Evolutionary conservation across 2,113 vertebrate genomes (phyloP).

Genomic region (Chionomys nivalis): DNA sequence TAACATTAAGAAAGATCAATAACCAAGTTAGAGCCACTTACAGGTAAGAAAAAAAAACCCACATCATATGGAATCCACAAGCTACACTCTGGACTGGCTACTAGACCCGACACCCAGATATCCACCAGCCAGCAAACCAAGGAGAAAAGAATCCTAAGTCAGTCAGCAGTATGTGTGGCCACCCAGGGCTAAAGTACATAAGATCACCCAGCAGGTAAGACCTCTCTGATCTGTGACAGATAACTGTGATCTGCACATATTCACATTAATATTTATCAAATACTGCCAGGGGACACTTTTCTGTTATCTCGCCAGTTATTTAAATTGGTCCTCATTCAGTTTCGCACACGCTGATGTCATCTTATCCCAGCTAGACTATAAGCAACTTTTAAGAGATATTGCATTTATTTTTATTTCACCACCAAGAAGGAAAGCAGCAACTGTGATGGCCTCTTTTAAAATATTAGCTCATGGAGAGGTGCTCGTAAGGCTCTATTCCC

Average conservation of each 20-base stretch:
- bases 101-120: neutral
- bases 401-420: slow-evolving; percentile 37
- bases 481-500: neutral
- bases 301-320: slow-evolving; percentile 42
- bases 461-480: neutral
- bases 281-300: neutral
- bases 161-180: neutral
- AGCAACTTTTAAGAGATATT: neutral
- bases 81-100: neutral
- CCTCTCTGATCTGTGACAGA: neutral
- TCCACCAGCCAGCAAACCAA: neutral
- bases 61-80: neutral
- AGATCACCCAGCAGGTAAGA: neutral
- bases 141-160: neutral
- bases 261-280: slow-evolving; percentile 52
- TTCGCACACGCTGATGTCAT: slow-evolving; percentile 10
- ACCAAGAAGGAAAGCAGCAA: slow-evolving; percentile 46
- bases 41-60: neutral
- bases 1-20: neutral
- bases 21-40: neutral
- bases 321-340: slow-evolving; percentile 55
- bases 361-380: neutral
- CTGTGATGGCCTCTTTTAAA: neutral
- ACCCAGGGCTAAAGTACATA: neutral
- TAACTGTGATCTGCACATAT: neutral